Evolutionary conservation across 2,888 invertebrate species (phyloP).

Genomic region (Synergus japonicus): DNA sequence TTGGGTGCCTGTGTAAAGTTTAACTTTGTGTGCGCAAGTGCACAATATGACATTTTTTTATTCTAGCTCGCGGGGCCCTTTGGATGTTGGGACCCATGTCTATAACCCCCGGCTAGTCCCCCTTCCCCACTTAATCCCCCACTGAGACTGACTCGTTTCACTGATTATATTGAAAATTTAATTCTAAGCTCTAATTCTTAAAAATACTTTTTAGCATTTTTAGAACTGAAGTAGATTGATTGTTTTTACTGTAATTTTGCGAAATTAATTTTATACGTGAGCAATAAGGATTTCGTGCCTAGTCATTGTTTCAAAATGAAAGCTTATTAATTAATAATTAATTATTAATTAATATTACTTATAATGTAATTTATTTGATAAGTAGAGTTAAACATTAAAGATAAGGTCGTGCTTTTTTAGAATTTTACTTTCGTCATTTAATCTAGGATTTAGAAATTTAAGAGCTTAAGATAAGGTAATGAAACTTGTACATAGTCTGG

Average conservation of each 20-base stretch:
- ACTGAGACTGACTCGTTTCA: too few species aligned
- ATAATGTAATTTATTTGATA: not conserved
- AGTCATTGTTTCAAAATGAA: not conserved
- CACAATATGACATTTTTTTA: too few species aligned
- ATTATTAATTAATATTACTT: too few species aligned
- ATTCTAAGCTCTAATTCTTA: not conserved
- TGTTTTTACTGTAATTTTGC: not conserved
- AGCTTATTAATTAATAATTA: too few species aligned
- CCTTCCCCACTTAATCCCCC: too few species aligned
- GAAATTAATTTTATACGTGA: not conserved
- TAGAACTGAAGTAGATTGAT: not conserved
- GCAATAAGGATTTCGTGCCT: not conserved
- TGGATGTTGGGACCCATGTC: too few species aligned
- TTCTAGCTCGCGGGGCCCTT: too few species aligned
- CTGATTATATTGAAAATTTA: too few species aligned
- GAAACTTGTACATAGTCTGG: not conserved
- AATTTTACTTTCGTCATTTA: not conserved
- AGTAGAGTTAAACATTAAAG: not conserved
- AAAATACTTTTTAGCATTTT: not conserved
- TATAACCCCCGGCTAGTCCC: too few species aligned
- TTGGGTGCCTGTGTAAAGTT: too few species aligned
- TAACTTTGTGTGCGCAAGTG: too few species aligned
- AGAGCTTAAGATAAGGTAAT: not conserved
- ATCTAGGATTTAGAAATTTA: not conserved
- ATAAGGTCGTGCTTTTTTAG: not conserved